Base-by-base conservation (phyloP, 1,140 invertebrate genomes). In the Atta cephalotes region DNA sequence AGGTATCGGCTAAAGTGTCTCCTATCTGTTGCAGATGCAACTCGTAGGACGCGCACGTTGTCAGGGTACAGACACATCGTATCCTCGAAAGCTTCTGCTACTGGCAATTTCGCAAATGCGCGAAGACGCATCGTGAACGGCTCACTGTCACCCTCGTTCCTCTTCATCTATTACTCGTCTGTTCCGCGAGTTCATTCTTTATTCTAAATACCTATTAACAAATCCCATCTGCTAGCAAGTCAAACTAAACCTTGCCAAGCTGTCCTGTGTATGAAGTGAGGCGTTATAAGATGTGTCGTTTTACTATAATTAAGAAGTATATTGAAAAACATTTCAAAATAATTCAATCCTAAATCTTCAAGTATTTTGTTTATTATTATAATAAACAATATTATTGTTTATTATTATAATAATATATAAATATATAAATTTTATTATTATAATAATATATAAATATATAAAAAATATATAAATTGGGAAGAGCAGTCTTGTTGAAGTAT, bases 11-110 rank as follows among this genome's bases (percentile, higher is more conserved):
- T 90, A 90, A 90, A 90, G 89, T 88, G 89, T 90, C 89, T 88
- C 87, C 89, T 90, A 90, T 90, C 89, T 88, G 89, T 90, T 90
- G 86, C 89, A 85, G 89, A 90, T 88, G 89, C 89, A 78, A 90
- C 86, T 49, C 79, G 65, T 62, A 74, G 45, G 79, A 74, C n/a
- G 85, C 88, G 63, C 85, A 51, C 88, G 71, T 87, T 85, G 85
- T 60, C 74, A 28, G 31, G 79, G 77, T 63, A 85, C 88, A 90
- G 88, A 88, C 88, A 87, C 80, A 76, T 90, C 89, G 89, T 68
- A 68, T 72, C 77, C 82, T 87, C 86, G 89, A 72, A 74, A 90
- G 89, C 89, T 88, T 88, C 86, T 80, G 86, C 80, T 88, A 71
- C 81, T 86, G 89, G 89, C 89, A 90, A 90, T 90, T 90, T 90